Evolutionary conservation across 1,140 invertebrate genomes (phyloP).

Genomic region (Scaptodrosophila lebanonensis): DNA sequence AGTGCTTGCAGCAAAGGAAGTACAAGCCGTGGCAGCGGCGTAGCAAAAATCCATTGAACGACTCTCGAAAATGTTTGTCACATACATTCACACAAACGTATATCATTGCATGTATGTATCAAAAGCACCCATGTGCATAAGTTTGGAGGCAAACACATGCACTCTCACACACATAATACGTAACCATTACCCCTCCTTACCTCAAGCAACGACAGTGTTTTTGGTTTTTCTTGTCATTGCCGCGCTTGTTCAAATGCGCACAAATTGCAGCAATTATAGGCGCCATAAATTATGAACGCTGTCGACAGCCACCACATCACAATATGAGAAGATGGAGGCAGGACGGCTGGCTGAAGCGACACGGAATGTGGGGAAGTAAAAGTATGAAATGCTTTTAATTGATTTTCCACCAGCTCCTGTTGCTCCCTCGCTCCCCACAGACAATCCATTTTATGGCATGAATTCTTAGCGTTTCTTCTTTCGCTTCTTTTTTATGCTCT

Average conservation of each 20-base stretch:
- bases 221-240: not conserved
- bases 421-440: constrained; percentile 15
- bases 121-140: constrained; percentile 31
- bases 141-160: not conserved
- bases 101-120: constrained; percentile 42
- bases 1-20: constrained; percentile 28
- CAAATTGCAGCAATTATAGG: constrained; percentile 72
- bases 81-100: constrained; percentile 17
- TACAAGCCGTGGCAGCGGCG: constrained; percentile 20
- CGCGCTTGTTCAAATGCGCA: not conserved
- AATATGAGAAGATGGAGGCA: constrained; percentile 9
- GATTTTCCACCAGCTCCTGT: too few species aligned
- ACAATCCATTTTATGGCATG: constrained; percentile 15
- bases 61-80: constrained; percentile 1
- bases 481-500: constrained; percentile 27
- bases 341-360: not conserved
- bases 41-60: constrained; percentile 27
- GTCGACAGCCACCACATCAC: constrained; percentile 30
- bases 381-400: constrained; percentile 61
- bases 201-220: too few species aligned
- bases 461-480: constrained; percentile 33
- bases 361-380: constrained; percentile 11
- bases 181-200: too few species aligned
- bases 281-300: constrained; percentile 67
- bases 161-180: too few species aligned